Percentiles rank a stretch among this genome's conserved stretches.
These are phyloP conservation scores for Stichopus horrens DNA, from an alignment of 53 echinoderm and acorn worm genomes.

Conservation along the genomic window DNA sequence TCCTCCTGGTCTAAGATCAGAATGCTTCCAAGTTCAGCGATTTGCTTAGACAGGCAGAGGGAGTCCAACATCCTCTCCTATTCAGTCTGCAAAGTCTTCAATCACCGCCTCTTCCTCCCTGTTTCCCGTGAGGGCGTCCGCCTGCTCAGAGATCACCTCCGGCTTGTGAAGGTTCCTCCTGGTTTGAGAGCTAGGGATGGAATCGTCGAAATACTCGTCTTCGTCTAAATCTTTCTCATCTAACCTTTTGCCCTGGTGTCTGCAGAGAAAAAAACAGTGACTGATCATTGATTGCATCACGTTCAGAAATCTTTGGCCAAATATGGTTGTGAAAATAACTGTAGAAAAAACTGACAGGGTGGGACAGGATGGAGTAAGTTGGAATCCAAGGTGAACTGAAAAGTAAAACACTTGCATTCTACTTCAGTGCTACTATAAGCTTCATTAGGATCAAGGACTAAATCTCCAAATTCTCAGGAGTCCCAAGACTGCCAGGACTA, in stretches of 20 bases:
- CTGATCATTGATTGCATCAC: too few relatives aligned
- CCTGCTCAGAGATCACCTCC: slow-evolving; percentile 48
- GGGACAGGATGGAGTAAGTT: too few relatives aligned
- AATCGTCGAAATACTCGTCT: slow-evolving; percentile 57
- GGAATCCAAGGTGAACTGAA: too few relatives aligned
- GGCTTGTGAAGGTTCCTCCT: slow-evolving; percentile 45
- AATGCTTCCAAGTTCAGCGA: background rate
- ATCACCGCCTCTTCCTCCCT: slow-evolving; percentile 71
- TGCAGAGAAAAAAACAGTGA: slow-evolving; percentile 11
- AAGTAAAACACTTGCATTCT: too few relatives aligned
- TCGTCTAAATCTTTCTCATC: slow-evolving; percentile 78
- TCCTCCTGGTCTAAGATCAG: too few relatives aligned
- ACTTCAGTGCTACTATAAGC: too few relatives aligned
- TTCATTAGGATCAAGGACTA: too few relatives aligned
- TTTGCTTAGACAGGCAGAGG: background rate
- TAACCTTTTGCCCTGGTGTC: slow-evolving; percentile 62
- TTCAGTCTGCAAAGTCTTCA: slow-evolving; percentile 81
- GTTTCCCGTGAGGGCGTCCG: slow-evolving; percentile 51
- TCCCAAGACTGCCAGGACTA: too few relatives aligned
- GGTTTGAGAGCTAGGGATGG: slow-evolving; percentile 71
- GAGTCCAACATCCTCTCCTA: background rate
- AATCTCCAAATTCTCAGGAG: too few relatives aligned
- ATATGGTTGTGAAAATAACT: too few relatives aligned
- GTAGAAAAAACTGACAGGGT: too few relatives aligned
- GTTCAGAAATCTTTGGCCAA: too few relatives aligned